Percentiles rank a stretch among this genome's conserved stretches.
phyloP scores from a whole-genome alignment of 2,888 invertebrate genomes.

The Hanleya hanleyi region DNA sequence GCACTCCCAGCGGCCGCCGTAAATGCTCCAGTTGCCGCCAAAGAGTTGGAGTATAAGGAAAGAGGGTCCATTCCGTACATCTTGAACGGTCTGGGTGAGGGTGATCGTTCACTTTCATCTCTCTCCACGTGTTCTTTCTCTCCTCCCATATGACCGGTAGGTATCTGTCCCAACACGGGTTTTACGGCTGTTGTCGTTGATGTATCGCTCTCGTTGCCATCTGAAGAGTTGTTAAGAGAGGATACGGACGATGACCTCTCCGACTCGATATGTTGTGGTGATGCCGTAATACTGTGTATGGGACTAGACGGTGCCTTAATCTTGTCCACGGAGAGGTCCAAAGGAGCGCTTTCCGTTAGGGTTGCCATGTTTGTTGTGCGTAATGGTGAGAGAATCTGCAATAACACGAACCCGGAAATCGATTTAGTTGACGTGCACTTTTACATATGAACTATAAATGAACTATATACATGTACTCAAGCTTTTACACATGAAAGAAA shows the following conservation, averaged over 20 bases:
- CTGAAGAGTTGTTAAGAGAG: slow-evolving; percentile 29
- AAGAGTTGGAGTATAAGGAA: slow-evolving; percentile 39
- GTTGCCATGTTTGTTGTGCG: not conserved
- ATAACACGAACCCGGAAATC: too few species aligned
- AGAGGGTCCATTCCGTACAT: slow-evolving; percentile 49
- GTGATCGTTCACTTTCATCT: not conserved
- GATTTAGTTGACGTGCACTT: too few species aligned
- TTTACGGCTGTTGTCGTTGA: slow-evolving; percentile 20
- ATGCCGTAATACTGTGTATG: not conserved
- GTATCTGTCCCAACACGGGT: not conserved
- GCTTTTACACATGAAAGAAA: too few species aligned
- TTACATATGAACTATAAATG: too few species aligned
- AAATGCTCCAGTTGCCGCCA: slow-evolving; percentile 37
- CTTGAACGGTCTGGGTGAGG: slow-evolving; percentile 49
- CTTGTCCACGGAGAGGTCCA: not conserved
- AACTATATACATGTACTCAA: too few species aligned
- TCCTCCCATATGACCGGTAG: too few species aligned
- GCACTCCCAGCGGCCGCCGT: not conserved
- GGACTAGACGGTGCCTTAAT: not conserved
- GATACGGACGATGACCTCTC: slow-evolving; percentile 36
- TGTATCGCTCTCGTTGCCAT: slow-evolving; percentile 42
- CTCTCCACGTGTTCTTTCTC: not conserved
- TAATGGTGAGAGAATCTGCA: too few species aligned
- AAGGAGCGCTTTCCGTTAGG: slow-evolving; percentile 5
- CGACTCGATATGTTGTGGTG: slow-evolving; percentile 23